Base-by-base conservation (phyloP, 2,113 vertebrate genomes). In the Agelaius tricolor region DNA sequence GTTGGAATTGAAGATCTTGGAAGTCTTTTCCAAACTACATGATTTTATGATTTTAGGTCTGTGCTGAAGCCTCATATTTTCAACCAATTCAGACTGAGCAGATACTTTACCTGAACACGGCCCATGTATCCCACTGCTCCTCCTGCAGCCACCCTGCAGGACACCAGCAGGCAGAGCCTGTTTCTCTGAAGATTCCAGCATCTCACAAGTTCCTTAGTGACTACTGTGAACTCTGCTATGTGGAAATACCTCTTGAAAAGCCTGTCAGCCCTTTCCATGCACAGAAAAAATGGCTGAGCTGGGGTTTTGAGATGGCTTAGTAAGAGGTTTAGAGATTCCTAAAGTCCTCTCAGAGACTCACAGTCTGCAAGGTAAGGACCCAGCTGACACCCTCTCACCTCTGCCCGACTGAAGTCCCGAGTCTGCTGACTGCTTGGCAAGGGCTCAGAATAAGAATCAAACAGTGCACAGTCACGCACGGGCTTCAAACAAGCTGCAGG, bases 391-490 rank as follows among this genome's bases (percentile, higher is more conserved):
- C 47, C 62, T 37, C 97, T 98, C 95, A 98, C 98, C 98, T 98
- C 98, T 6, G 92, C 62, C 54, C 94, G 68, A 87, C 92, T 71
- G 58, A 96, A 95, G 66, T 98, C 98, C 79, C 86, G 92, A 21
- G 93, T 14, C 75, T 97, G 98, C 76, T 98, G 98, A 75, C 58
- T 80, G 35, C 93, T 67, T 41, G 97, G 90, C 94, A 97, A 26
- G 1, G 96, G 79, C 87, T 98, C 98, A 41, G 98, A 93, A 2
- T 97, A 98, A 65, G 98, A 97, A 90, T 98, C 98, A 94, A 98
- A 98, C 5, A 96, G 79, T 0, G 84, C 11, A 13, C 96, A 97
- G 78, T 98, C 98, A 95, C 46, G 37, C 57, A 95, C 17, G 39
- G 97, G 87, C 87, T 98, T 97, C 67, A 97, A 95, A 78, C 97